Evolutionary conservation across 2,797 vertebrate species (phyloP), one percentile per base, ranked within the genome.

Genomic region (Lacerta viridis): DNA sequence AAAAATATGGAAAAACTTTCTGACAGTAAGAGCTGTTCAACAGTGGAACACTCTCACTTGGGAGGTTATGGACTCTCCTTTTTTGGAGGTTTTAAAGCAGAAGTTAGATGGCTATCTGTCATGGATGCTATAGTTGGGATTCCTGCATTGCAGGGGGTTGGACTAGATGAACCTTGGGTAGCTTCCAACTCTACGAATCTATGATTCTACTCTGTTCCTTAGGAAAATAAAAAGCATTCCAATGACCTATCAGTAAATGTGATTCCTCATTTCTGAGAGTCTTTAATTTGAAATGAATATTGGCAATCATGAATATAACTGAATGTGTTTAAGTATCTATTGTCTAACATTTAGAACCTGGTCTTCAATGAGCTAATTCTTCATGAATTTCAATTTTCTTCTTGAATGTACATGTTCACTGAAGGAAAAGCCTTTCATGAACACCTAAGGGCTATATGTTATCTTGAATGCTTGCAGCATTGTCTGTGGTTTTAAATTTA

Each of bases 271-370:
- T 89, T 59, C 33, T 1, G 11, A 20, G 46, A n/a, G 41, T 75
- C 71, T 78, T 85, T 91, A 82, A 55, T 69, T 87, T 46, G 68
- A 87, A 72, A 20, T 2, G 61, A 76, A 77, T 27, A 55, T 39
- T 83, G 27, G 41, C 20, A 50, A 20, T 55, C 18, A 68, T 39
- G 43, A 5, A 71, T 2, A 33, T 17, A 39, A 46, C 68, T 41
- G 36, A 69, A 82, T 27, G 33, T 1, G 29, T 7, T 68, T 88
- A 80, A 72, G 8, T 69, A 80, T 13, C 43, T 39, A n/a, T 8
- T 29, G 27, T 41, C 86, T 76, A 90, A 81, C 76, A 90, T 68
- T 79, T 85, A 88, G 66, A 90, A 46, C 43, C 50, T 17, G 86
- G n/a, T 1, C 6, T 50, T 80, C 74, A 81, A 36, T 81, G 8